Percentiles rank a stretch among this genome's conserved stretches.
phyloP scores from a whole-genome alignment of 1,140 invertebrate genomes.

The Drosophila cardini region DNA sequence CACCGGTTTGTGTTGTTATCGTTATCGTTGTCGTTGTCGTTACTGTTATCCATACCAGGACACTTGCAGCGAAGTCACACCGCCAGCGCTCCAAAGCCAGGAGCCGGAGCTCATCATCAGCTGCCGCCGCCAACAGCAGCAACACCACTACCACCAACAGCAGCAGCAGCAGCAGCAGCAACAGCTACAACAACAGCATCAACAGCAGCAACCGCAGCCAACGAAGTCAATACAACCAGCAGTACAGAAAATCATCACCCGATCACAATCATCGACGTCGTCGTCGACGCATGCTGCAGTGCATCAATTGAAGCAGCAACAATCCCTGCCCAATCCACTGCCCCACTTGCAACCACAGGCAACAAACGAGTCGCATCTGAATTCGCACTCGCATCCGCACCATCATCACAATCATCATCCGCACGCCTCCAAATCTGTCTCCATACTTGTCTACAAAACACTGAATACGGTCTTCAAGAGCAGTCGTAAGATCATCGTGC shows the following conservation, averaged over 20 bases:
- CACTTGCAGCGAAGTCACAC: conserved; percentile 67
- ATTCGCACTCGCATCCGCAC: conserved; percentile 35
- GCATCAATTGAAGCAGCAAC: conserved; percentile 82
- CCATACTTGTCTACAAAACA: conserved; percentile 84
- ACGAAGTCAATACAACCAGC: conserved; percentile 37
- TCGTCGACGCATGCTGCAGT: conserved; percentile 70
- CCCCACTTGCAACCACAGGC: conserved; percentile 49
- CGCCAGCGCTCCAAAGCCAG: conserved; percentile 59
- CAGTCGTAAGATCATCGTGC: conserved; percentile 84
- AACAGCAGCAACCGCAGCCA: conserved; percentile 38
- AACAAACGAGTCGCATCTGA: conserved; percentile 26
- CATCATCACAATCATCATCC: conserved; percentile 32
- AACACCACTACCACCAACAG: conserved; percentile 28
- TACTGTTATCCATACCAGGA: conserved; percentile 52
- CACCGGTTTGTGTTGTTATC: conserved; percentile 13
- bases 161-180: conserved; percentile 53
- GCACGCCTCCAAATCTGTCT: conserved; percentile 78
- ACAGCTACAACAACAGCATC: conserved; percentile 53
- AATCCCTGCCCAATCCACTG: conserved; percentile 74
- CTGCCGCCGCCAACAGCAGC: conserved; percentile 60
- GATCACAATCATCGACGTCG: conserved; percentile 83
- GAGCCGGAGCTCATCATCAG: conserved; percentile 76
- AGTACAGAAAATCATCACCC: conserved; percentile 76
- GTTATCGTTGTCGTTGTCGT: not conserved
- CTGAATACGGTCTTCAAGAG: conserved; percentile 84